Evolutionary conservation across 2,113 vertebrate genomes (phyloP).

Genomic region (Nesogale talazaci): DNA sequence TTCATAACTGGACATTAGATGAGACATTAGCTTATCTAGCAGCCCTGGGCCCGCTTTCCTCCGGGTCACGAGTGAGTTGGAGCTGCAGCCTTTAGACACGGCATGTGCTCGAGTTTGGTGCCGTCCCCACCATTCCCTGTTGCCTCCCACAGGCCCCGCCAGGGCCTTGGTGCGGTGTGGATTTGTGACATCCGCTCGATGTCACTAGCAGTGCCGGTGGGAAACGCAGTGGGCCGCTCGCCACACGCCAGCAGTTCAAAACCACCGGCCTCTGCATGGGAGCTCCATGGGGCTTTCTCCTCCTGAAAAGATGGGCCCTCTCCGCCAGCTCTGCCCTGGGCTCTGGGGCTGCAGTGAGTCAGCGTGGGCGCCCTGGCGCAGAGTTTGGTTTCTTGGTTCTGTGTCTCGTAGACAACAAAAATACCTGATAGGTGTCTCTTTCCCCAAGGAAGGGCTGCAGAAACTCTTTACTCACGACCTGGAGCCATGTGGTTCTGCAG

Average conservation of each 20-base stretch:
- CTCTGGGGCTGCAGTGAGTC: no score
- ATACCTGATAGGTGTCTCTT: background rate
- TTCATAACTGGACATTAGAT: background rate
- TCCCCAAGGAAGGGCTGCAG: background rate
- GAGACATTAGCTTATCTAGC: background rate
- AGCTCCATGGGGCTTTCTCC: no score
- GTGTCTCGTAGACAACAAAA: background rate
- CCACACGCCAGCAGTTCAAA: no score
- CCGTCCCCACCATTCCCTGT: background rate
- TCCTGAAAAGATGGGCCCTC: no score
- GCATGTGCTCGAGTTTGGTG: rapidly evolving
- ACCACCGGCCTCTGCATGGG: no score
- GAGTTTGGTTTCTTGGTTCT: no score
- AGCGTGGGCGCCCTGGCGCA: no score
- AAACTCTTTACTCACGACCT: background rate
- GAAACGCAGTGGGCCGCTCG: no score
- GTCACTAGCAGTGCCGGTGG: no score
- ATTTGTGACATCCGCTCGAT: rapidly evolving
- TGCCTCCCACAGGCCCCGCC: rapidly evolving
- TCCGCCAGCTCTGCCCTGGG: no score
- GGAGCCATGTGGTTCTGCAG: background rate
- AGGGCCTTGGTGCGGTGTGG: background rate
- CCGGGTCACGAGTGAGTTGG: rapidly evolving
- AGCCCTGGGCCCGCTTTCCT: background rate
- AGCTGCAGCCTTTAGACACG: background rate